Percentiles rank a stretch among this genome's conserved stretches.
phyloP scores from a whole-genome alignment of 2,888 invertebrate genomes.

The Drosophila lacicola region DNA sequence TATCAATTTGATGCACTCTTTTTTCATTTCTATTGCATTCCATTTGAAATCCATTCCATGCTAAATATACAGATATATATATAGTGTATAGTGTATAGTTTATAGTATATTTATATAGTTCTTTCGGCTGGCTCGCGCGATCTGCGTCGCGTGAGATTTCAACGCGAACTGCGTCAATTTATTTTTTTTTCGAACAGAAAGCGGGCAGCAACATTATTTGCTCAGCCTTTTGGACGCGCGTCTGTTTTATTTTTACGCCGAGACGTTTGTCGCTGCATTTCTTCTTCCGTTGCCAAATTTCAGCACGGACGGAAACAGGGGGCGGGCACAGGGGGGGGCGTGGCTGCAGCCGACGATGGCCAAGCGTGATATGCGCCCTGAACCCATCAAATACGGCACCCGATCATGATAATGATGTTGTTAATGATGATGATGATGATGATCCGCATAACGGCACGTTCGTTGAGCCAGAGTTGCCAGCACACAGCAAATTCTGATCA shows the following conservation, averaged over 20 bases:
- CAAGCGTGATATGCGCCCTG: slow-evolving; percentile 3
- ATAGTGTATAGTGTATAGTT: background rate
- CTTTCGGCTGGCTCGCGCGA: slow-evolving; percentile 53
- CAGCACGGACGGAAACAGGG: too few species aligned
- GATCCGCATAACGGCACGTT: background rate
- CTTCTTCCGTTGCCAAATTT: slow-evolving; percentile 38
- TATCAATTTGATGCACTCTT: slow-evolving; percentile 10
- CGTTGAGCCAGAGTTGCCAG: background rate
- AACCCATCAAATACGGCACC: background rate
- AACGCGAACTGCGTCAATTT: slow-evolving; percentile 65
- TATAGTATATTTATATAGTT: slow-evolving; percentile 9
- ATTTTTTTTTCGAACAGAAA: slow-evolving; percentile 37
- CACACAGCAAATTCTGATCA: background rate
- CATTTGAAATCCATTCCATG: background rate
- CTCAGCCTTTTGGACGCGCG: slow-evolving; percentile 17
- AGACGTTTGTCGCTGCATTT: slow-evolving; percentile 34
- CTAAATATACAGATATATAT: slow-evolving; percentile 6
- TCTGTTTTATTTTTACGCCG: slow-evolving; percentile 65
- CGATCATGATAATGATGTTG: background rate
- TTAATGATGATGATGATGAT: too few species aligned
- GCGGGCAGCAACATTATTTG: slow-evolving; percentile 3
- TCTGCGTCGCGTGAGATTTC: slow-evolving; percentile 72
- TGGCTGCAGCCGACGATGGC: background rate
- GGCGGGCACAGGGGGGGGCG: too few species aligned
- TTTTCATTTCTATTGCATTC: slow-evolving; percentile 1